Evolutionary conservation across 2,888 invertebrate species (phyloP), one percentile per base, ranked within the genome.

Genomic region (Odontocerum albicorne): DNA sequence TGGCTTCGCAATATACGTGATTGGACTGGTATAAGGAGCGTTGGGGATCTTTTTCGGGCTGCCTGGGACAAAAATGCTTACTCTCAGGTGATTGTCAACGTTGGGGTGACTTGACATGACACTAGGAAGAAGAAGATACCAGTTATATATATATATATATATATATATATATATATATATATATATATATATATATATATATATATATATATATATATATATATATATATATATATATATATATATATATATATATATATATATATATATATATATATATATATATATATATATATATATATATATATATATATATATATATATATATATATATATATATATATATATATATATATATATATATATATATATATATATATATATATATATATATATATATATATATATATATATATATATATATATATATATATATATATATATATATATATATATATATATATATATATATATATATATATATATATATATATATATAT

Each of bases 361-460:
- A 27, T 27, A 27, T 27, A 27, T 27, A 27, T 27, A 27, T 27
- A 27, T 27, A 27, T 27, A 27, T 27, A 27, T 27, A 27, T 27
- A 27, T 27, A 27, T 27, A 45, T 19, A 4, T 20, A 6, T 10
- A 42, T 42, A 27, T 27, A 27, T 27, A 27, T 27, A 27, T 27
- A 27, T 27, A 27, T 49, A 49, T 45, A 49, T 49, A 49, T 49
- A 49, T 49, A 49, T 49, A 49, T 49, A 49, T 49, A 49, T 49
- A 49, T 49, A 49, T 49, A 49, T 45, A 49, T 47, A 49, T 49
- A 49, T 49, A 49, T 49, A 49, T 49, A 45, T 49, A 49, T 49
- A 49, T 49, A 49, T 49, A 49, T 49, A 49, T 49, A 49, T 49
- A 49, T 49, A 49, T 49, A 49, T 49, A 49, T 49, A 49, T 49